phyloP scores from a whole-genome alignment of 1,140 invertebrate species.

The Pogonomyrmex barbatus region DNA sequence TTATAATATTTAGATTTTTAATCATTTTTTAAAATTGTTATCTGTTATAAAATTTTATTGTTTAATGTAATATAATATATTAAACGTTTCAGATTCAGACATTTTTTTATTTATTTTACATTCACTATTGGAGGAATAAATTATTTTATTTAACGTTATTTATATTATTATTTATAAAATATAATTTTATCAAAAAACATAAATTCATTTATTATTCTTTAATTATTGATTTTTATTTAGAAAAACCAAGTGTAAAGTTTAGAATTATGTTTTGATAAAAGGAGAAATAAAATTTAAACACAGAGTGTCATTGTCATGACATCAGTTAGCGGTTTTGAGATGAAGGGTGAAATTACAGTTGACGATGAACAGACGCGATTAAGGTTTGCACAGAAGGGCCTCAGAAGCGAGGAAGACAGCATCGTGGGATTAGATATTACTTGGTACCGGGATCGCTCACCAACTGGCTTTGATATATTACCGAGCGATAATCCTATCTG shows the following conservation, averaged over 20 bases:
- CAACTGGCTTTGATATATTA: constrained; percentile 76
- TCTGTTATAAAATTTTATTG: background rate
- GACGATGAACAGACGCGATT: constrained; percentile 39
- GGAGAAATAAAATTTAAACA: background rate
- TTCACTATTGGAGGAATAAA: background rate
- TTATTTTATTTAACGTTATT: background rate
- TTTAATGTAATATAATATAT: constrained; percentile 1
- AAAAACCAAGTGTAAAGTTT: background rate
- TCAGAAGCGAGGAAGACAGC: constrained; percentile 44
- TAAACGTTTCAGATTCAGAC: background rate
- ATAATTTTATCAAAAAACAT: background rate
- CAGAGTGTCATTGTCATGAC: background rate
- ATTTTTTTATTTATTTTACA: background rate
- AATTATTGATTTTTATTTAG: background rate
- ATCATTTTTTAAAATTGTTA: background rate
- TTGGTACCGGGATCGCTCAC: constrained; percentile 45
- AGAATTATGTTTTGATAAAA: background rate
- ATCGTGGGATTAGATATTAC: constrained; percentile 56
- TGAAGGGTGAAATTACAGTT: constrained; percentile 51
- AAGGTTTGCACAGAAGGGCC: constrained; percentile 19
- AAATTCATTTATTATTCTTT: background rate
- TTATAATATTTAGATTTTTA: background rate
- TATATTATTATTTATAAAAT: constrained; percentile 22
- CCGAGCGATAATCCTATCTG: constrained; percentile 74
- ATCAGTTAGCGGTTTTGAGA: constrained; percentile 20